Percentiles rank a stretch among this genome's conserved stretches.
Evolutionary conservation across 53 echinoderm and acorn worm species (phyloP).

Genomic region (Henricia sp.): DNA sequence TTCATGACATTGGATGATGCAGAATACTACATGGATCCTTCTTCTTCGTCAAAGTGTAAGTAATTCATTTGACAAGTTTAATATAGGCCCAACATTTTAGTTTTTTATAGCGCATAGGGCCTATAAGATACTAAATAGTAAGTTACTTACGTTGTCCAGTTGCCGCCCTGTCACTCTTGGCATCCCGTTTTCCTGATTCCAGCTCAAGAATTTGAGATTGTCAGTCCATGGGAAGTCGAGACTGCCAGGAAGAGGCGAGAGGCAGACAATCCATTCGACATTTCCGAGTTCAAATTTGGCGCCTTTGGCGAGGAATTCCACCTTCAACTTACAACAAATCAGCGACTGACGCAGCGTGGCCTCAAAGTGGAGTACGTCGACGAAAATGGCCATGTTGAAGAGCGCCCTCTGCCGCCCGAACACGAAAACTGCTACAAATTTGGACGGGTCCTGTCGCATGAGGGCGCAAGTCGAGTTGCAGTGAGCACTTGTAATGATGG

Average conservation of each 20-base stretch:
- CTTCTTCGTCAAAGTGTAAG: conserved; percentile 8
- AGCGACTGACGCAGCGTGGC: conserved; percentile 25
- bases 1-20: conserved; percentile 21
- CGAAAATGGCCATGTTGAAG: conserved; percentile 59
- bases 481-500: conserved; percentile 75
- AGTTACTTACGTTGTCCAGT: too few relatives aligned
- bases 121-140: too few relatives aligned
- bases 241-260: conserved; percentile 4
- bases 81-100: too few relatives aligned
- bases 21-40: conserved; percentile 22
- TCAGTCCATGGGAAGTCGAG: conserved; percentile 47
- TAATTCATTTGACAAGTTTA: neutral
- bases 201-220: conserved; percentile 40
- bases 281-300: conserved; percentile 51
- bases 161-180: too few relatives aligned
- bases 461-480: conserved; percentile 58
- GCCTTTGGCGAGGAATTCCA: conserved; percentile 73
- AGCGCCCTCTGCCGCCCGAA: conserved; percentile 47
- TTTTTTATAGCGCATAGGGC: too few relatives aligned
- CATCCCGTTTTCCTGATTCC: too few relatives aligned
- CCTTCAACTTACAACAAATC: conserved; percentile 52
- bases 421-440: conserved; percentile 61
- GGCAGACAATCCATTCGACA: conserved; percentile 30
- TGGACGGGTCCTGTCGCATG: conserved; percentile 64
- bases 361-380: conserved; percentile 51